These are phyloP conservation scores for Physella acuta DNA, from an alignment of 1,140 invertebrate species.

Conservation along the genomic window DNA sequence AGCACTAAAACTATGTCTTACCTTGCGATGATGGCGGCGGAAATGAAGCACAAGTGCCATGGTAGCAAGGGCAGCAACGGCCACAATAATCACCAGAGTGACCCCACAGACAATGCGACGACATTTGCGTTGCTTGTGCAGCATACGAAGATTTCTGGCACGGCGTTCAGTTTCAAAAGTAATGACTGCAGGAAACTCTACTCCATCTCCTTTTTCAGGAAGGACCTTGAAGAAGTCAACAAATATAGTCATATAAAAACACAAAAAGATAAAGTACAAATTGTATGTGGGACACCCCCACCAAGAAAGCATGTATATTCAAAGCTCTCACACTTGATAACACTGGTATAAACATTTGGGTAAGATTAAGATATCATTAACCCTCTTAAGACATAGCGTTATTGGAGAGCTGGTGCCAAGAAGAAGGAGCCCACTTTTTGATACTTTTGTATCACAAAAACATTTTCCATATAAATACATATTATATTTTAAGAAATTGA, in stretches of 20 bases:
- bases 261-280: background rate
- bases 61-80: background rate
- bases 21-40: background rate
- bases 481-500: too few species aligned
- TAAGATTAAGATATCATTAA: too few species aligned
- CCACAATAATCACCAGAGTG: background rate
- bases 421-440: too few species aligned
- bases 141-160: background rate
- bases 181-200: constrained; percentile 1
- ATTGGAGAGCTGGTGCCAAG: too few species aligned
- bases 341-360: too few species aligned
- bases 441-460: too few species aligned
- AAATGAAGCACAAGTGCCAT: background rate
- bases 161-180: background rate
- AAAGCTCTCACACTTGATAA: too few species aligned
- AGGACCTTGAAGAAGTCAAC: background rate
- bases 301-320: too few species aligned
- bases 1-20: too few species aligned
- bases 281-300: too few species aligned
- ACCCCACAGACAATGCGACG: background rate
- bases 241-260: background rate
- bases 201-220: background rate
- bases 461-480: too few species aligned
- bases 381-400: too few species aligned
- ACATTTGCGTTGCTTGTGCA: background rate